phyloP scores from a whole-genome alignment of 2,797 vertebrate genomes.

The Tadarida brasiliensis region DNA sequence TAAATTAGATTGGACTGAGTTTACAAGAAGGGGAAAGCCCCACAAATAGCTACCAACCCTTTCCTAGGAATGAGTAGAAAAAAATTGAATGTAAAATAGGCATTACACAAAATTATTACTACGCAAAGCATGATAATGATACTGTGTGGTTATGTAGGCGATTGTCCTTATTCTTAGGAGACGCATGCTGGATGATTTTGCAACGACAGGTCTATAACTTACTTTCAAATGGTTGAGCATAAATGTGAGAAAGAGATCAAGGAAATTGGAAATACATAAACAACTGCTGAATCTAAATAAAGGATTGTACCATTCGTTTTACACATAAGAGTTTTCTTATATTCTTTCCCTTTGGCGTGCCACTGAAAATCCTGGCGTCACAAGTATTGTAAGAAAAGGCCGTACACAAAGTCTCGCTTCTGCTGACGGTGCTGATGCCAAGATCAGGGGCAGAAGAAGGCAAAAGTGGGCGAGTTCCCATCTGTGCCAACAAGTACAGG shows the following conservation, averaged over 20 bases:
- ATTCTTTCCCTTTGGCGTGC: neutral
- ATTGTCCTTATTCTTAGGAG: neutral
- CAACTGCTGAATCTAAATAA: neutral
- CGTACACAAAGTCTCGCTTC: conserved; percentile 96
- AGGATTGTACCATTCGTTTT: neutral
- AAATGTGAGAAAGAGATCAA: neutral
- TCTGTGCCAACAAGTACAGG: conserved; percentile 97
- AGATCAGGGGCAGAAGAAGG: conserved; percentile 96
- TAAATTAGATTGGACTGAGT: neutral
- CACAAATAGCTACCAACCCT: neutral
- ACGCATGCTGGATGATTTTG: neutral
- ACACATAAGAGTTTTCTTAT: neutral
- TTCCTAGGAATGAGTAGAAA: neutral
- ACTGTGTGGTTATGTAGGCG: neutral
- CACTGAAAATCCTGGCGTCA: conserved; percentile 84
- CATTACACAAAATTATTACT: neutral
- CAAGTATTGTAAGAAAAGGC: conserved; percentile 97
- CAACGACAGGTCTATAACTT: neutral
- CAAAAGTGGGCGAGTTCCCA: conserved; percentile 96
- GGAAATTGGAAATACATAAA: neutral
- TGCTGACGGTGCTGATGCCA: conserved; percentile 95
- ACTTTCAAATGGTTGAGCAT: neutral
- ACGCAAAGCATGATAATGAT: neutral
- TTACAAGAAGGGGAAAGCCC: neutral
- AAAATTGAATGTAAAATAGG: neutral